These are phyloP conservation scores for Isaurus tuberculatus DNA, from an alignment of 92 coral and sea anemone genomes.

Conservation along the genomic window DNA sequence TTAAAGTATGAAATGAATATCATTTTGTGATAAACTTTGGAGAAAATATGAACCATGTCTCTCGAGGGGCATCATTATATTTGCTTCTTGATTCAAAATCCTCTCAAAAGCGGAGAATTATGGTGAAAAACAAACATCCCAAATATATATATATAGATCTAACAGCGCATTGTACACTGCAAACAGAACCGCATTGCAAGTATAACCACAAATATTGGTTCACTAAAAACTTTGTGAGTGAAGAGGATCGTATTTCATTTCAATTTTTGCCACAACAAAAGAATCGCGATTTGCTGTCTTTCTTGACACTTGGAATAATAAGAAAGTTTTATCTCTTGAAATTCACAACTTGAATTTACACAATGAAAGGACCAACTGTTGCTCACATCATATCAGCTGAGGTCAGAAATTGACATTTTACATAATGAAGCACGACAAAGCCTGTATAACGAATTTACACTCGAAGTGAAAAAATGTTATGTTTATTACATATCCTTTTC, in stretches of 20 bases:
- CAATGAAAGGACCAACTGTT: slow-evolving; percentile 33
- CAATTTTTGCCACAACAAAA: slow-evolving; percentile 28
- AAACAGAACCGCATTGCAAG: not conserved
- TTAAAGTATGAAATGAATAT: not conserved
- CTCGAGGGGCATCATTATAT: not conserved
- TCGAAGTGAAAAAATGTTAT: not conserved
- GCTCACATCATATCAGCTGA: not conserved
- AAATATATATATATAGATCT: not conserved
- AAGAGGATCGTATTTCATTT: slow-evolving; percentile 29
- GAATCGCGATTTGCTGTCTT: not conserved
- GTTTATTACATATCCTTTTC: not conserved
- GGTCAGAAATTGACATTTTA: slow-evolving; percentile 19
- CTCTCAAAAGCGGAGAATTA: not conserved
- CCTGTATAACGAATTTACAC: not conserved
- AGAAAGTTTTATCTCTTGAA: not conserved
- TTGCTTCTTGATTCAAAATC: not conserved
- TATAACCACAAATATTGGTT: not conserved
- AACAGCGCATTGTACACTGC: not conserved
- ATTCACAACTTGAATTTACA: not conserved
- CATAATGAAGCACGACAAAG: slow-evolving; percentile 1
- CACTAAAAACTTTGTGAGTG: slow-evolving; percentile 28
- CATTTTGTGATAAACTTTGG: not conserved
- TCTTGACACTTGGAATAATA: not conserved
- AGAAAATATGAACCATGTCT: not conserved
- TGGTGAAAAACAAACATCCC: not conserved